Percentiles rank a stretch among this genome's conserved stretches.
These are phyloP conservation scores for Cataglyphis albicans DNA, from an alignment of 2,888 invertebrate genomes.

Conservation along the genomic window DNA sequence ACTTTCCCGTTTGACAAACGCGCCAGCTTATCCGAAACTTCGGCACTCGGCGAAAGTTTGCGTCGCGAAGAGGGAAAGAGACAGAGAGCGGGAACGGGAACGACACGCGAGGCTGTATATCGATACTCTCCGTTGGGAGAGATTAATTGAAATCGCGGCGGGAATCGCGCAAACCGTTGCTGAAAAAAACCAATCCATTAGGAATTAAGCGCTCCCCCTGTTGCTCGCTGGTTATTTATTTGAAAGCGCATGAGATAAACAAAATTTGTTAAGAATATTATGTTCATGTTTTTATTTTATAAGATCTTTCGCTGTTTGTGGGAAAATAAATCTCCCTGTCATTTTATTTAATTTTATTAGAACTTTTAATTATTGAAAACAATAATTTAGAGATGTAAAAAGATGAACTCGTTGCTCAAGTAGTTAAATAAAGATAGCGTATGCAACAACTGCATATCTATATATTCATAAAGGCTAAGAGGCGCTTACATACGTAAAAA, in stretches of 20 bases:
- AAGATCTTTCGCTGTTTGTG: background rate
- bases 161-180: constrained; percentile 41
- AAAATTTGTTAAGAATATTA: constrained; percentile 31
- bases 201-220: constrained; percentile 37
- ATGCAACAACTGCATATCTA: constrained; percentile 24
- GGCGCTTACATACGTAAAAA: constrained; percentile 58
- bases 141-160: constrained; percentile 56
- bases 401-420: background rate
- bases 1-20: constrained; percentile 55
- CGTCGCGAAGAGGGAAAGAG: constrained; percentile 20
- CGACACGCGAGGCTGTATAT: constrained; percentile 45
- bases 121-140: constrained; percentile 49
- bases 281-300: constrained; percentile 2
- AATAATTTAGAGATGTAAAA: background rate
- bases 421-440: background rate
- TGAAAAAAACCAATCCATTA: constrained; percentile 54
- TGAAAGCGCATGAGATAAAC: constrained; percentile 26
- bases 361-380: background rate
- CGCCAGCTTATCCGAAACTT: constrained; percentile 57
- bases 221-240: constrained; percentile 43
- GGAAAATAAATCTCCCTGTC: background rate
- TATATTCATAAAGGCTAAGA: constrained; percentile 51
- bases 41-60: constrained; percentile 47
- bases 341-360: background rate
- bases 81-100: constrained; percentile 13